Evolutionary conservation across 2,888 invertebrate genomes (phyloP).

Genomic region (Fragum fragum): DNA sequence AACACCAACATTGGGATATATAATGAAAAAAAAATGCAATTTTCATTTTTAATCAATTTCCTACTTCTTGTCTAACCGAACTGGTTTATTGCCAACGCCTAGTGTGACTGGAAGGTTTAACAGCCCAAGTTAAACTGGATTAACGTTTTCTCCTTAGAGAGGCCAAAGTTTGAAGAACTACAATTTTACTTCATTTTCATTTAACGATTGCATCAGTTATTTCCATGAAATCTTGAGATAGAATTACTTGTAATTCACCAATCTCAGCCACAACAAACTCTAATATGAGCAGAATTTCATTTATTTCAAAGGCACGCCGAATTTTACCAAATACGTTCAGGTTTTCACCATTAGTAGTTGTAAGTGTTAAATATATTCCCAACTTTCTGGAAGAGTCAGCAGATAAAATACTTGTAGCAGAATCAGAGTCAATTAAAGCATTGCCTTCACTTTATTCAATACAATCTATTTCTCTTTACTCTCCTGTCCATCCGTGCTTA

Average conservation of each 20-base stretch:
- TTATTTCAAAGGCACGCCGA: constrained; percentile 19
- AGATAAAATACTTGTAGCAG: constrained; percentile 5
- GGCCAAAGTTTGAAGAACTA: no score
- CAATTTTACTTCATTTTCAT: no score
- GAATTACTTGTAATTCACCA: constrained; percentile 30
- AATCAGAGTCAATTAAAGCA: constrained; percentile 16
- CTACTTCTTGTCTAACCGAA: no score
- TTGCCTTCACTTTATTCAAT: background rate
- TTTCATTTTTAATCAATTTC: no score
- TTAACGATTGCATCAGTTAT: no score
- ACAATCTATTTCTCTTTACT: constrained; percentile 1
- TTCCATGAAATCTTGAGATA: constrained; percentile 59
- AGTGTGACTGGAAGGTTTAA: no score
- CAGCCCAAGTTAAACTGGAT: no score
- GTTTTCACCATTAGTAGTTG: constrained; percentile 34
- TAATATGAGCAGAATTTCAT: constrained; percentile 30
- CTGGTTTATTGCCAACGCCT: no score
- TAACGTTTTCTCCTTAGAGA: no score
- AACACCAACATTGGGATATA: no score
- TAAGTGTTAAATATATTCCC: constrained; percentile 9
- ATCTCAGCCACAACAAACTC: constrained; percentile 50
- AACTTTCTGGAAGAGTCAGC: constrained; percentile 22
- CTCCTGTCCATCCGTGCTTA: background rate
- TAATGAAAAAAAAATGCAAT: no score
- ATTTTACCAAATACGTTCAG: constrained; percentile 23